Base-by-base conservation (phyloP, 2,888 invertebrate species). In the Cylloceria caligata region DNA sequence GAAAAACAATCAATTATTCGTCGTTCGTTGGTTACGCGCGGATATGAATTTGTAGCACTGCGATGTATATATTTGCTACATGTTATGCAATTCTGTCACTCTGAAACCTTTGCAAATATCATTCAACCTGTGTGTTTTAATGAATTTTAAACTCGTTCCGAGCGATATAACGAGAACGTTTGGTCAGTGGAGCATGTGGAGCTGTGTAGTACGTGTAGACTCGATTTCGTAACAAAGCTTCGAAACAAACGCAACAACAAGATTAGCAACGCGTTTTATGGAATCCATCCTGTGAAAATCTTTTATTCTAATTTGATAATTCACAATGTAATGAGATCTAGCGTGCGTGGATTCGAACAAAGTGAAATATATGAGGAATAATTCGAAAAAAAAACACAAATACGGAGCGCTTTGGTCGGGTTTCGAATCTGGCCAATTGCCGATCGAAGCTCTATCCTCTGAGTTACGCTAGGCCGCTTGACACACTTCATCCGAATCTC, bases 1-100 rank as follows among this genome's bases (percentile, higher is more conserved):
- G 52, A 52, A 52, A 52, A 21, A 52, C 24, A 52, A 49, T n/a
- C 24, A 52, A 11, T 52, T 52, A 24, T 52, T 21, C 21, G 11
- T 13, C 11, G 24, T 24, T 52, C 21, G 24, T 24, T 49, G 4
- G 21, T 13, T 6, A 24, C 24, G 13, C 24, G 24, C 4, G 13
- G 9, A 1, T 45, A 45, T 45, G 16, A 6, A 45, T 45, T 5
- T 16, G 45, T 45, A 45, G 16, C 0, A 45, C 5, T 13, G 16
- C 5, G 16, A 45, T 45, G 45, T 45, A 45, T 45, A n/a, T 45
- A 45, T 45, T 45, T 45, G 3, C 45, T 6, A 45, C 45, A n/a
- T 45, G 45, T 6, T 45, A 45, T 45, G 3, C 52, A 52, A 52
- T 52, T 24, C 21, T 19, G 52, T 24, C 24, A 21, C 52, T 11